Conservation (phyloP, 2,888 invertebrate genomes). For the Nemotelus nigrinus region DNA sequence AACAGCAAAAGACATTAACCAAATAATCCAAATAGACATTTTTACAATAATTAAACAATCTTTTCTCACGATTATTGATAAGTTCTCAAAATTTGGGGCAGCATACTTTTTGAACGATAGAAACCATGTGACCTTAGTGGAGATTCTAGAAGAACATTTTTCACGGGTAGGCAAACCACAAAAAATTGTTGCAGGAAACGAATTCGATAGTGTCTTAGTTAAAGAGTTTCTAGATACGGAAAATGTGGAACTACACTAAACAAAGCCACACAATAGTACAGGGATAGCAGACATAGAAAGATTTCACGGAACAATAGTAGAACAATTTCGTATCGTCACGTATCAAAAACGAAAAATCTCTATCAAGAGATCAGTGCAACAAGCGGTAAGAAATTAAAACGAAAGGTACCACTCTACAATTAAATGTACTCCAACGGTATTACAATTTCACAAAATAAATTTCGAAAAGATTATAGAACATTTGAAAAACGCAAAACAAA, state of each 20-base stretch:
- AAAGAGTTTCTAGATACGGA: background rate
- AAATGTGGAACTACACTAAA: conserved; percentile 12
- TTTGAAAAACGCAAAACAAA: too few species aligned
- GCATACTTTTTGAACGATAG: too few species aligned
- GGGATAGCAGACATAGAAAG: conserved; percentile 7
- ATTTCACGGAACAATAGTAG: conserved; percentile 15
- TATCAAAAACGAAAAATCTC: too few species aligned
- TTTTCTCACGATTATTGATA: background rate
- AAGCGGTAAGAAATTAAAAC: too few species aligned
- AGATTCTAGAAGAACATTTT: conserved; percentile 16
- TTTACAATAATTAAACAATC: conserved; percentile 9
- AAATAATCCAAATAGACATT: conserved; percentile 30
- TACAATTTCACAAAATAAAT: too few species aligned
- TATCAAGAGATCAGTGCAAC: too few species aligned
- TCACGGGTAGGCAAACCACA: conserved; percentile 48
- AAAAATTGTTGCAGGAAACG: conserved; percentile 51
- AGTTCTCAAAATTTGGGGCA: too few species aligned
- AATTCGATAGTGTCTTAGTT: conserved; percentile 42
- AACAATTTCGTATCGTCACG: background rate
- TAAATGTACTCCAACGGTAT: too few species aligned
- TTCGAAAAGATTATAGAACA: too few species aligned
- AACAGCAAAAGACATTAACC: conserved; percentile 26
- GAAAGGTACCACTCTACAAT: too few species aligned
- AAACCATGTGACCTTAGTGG: too few species aligned
- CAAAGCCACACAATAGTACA: conserved; percentile 12